phyloP scores from a whole-genome alignment of 2,797 vertebrate species.

The Hoplostethus atlanticus region DNA sequence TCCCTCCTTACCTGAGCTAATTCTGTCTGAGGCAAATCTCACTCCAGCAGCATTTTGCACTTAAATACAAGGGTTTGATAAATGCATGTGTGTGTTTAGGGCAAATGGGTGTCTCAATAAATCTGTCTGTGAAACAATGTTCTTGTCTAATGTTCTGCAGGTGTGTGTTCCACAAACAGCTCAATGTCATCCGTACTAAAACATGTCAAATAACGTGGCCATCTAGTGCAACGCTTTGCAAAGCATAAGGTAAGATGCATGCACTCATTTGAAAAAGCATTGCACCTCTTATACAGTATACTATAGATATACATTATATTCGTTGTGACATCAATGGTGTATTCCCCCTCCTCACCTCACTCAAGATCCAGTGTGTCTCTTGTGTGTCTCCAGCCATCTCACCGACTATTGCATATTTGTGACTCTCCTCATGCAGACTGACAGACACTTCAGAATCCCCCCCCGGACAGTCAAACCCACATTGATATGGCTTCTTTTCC shows the following conservation, averaged over 20 bases:
- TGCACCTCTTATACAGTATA: too few species aligned
- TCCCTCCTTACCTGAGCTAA: constrained; percentile 72
- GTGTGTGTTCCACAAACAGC: constrained; percentile 46
- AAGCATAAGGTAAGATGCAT: neutral
- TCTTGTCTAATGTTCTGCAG: constrained; percentile 40
- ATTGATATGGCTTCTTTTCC: constrained; percentile 33
- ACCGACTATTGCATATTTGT: constrained; percentile 1
- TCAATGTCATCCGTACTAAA: constrained; percentile 37
- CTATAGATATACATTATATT: too few species aligned
- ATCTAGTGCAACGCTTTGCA: constrained; percentile 2
- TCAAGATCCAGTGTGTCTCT: neutral
- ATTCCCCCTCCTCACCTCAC: neutral
- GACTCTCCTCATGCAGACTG: constrained; percentile 13
- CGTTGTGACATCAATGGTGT: neutral
- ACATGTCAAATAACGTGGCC: constrained; percentile 32
- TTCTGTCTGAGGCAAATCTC: constrained; percentile 68
- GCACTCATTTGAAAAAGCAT: too few species aligned
- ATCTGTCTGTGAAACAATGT: constrained; percentile 30
- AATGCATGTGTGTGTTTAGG: constrained; percentile 43
- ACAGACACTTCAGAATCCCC: constrained; percentile 7
- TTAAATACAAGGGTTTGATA: constrained; percentile 55
- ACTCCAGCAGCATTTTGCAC: constrained; percentile 47
- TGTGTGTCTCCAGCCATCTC: neutral
- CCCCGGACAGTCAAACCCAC: constrained; percentile 39
- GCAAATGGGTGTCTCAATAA: constrained; percentile 32